Conservation (phyloP, 2,113 vertebrate genomes). For the Rhagologus leucostigma region DNA sequence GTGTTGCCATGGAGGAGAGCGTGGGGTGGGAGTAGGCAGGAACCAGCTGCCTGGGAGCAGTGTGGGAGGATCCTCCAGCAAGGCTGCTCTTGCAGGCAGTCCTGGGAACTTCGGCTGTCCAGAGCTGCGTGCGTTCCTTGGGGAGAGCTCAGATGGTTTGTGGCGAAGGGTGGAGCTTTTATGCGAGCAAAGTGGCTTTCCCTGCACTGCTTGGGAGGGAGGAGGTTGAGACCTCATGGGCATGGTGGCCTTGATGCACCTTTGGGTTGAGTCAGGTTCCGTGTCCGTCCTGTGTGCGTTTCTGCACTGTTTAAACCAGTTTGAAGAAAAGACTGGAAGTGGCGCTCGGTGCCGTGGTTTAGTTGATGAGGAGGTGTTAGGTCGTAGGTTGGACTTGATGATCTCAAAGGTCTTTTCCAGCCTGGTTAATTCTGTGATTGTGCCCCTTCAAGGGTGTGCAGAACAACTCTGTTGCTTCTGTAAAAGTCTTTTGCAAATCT, state of each 20-base stretch:
- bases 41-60: constrained; percentile 1
- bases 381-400: background rate
- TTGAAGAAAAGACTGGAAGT: accelerated
- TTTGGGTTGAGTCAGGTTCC: background rate
- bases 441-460: background rate
- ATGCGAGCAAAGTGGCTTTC: accelerated
- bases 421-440: background rate
- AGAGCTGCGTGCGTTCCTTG: accelerated
- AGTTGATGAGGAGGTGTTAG: background rate
- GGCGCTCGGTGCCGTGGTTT: background rate
- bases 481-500: background rate
- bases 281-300: background rate
- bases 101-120: background rate
- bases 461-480: too few species aligned
- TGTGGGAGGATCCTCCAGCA: background rate
- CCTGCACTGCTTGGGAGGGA: accelerated
- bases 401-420: background rate
- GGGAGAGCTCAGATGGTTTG: accelerated
- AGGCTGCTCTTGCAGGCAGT: background rate
- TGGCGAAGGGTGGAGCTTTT: background rate
- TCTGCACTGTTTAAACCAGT: accelerated
- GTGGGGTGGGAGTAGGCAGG: constrained; percentile 34
- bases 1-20: constrained; percentile 55
- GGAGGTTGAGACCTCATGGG: accelerated
- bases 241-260: accelerated